Percentiles rank a stretch among this genome's conserved stretches.
Evolutionary conservation across 2,113 vertebrate genomes (phyloP).

Genomic region (Dasypus novemcinctus): DNA sequence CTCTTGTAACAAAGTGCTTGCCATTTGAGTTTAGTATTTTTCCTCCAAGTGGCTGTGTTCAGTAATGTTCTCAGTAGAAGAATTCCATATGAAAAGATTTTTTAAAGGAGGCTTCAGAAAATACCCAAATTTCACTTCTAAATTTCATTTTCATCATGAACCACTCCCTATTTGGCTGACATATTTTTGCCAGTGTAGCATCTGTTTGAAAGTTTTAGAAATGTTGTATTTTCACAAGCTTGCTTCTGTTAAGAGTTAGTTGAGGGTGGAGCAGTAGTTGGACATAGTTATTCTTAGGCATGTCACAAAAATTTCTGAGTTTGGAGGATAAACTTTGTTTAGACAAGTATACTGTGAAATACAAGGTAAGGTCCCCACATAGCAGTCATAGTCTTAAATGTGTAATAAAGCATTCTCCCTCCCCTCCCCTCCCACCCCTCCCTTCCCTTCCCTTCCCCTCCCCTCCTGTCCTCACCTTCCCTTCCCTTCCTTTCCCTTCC

Average conservation of each 20-base stretch:
- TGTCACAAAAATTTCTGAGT: background rate
- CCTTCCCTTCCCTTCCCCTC: too few relatives aligned
- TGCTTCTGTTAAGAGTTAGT: background rate
- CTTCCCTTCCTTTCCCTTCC: background rate
- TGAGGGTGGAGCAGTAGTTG: background rate
- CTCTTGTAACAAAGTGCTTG: background rate
- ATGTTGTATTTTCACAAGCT: background rate
- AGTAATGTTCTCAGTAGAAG: background rate
- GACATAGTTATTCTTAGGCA: background rate
- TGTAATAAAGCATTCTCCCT: background rate
- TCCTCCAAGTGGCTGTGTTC: background rate
- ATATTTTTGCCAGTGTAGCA: background rate
- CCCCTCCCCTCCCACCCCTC: too few relatives aligned
- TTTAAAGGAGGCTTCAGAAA: background rate
- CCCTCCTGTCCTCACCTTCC: background rate
- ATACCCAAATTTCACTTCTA: background rate
- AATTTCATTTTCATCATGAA: constrained; percentile 3
- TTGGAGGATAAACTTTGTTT: constrained; percentile 42
- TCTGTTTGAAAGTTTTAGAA: constrained; percentile 34
- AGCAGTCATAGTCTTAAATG: background rate
- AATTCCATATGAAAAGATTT: background rate
- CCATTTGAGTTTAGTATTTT: background rate
- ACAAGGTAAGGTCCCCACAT: background rate
- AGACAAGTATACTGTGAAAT: constrained; percentile 15
- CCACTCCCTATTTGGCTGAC: background rate